Conservation (phyloP, 2,797 vertebrate species). For the Argentina silus region DNA sequence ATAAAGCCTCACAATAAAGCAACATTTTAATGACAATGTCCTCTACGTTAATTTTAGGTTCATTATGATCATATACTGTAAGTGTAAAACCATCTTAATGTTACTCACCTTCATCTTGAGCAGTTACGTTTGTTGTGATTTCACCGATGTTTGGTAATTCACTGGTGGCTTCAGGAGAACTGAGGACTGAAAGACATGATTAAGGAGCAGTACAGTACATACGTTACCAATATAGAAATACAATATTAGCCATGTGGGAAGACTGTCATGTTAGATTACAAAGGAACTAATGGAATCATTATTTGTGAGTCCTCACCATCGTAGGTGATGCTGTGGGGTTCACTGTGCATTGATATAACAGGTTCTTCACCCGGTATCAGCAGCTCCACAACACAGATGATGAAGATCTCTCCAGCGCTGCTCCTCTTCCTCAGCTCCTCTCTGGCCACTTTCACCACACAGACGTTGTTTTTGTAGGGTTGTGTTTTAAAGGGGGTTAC, state of each 20-base stretch:
- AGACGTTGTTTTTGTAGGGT: neutral
- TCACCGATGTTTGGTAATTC: neutral
- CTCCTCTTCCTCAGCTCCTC: neutral
- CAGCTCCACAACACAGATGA: constrained; percentile 3
- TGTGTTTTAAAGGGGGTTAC: neutral
- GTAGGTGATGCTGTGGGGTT: neutral
- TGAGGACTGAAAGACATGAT: neutral
- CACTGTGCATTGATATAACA: neutral
- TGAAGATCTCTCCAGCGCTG: neutral
- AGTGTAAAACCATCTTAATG: neutral
- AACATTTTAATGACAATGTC: too few relatives aligned
- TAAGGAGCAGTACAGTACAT: neutral
- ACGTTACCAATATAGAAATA: neutral
- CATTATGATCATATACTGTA: too few relatives aligned
- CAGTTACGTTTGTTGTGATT: neutral
- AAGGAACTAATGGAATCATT: neutral
- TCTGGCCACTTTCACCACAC: constrained; percentile 6
- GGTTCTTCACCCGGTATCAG: neutral
- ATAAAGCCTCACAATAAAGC: too few relatives aligned
- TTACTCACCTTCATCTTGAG: neutral
- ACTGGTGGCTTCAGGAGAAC: neutral
- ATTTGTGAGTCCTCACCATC: neutral
- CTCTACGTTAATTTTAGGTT: too few relatives aligned
- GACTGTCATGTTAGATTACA: neutral
- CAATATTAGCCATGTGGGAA: too few relatives aligned